phyloP scores from a whole-genome alignment of 2,888 invertebrate genomes.

The Harpalus rubripes region DNA sequence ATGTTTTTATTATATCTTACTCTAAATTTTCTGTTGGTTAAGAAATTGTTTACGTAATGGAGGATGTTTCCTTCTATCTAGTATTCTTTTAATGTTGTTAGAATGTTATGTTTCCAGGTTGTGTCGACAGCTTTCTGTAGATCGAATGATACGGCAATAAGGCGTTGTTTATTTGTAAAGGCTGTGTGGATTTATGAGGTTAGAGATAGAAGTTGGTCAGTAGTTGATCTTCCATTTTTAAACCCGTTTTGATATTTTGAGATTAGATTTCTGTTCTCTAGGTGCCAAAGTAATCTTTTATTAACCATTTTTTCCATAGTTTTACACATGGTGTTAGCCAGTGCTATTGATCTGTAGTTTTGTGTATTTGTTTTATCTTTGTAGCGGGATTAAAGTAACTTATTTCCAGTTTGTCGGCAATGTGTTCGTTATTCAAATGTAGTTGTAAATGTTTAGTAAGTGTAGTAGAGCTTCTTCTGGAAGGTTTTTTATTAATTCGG shows the following conservation, averaged over 20 bases:
- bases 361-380: conserved; percentile 20
- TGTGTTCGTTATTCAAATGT: conserved; percentile 17
- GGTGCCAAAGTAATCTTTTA: conserved; percentile 41
- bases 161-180: conserved; percentile 14
- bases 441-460: conserved; percentile 37
- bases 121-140: conserved; percentile 4
- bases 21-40: too few species aligned
- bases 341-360: conserved; percentile 17
- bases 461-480: not conserved
- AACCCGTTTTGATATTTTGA: too few species aligned
- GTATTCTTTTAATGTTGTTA: not conserved
- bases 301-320: conserved; percentile 42
- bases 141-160: conserved; percentile 24
- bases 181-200: conserved; percentile 18
- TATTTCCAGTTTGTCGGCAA: not conserved
- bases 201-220: too few species aligned
- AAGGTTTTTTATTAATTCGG: not conserved
- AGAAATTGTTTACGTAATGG: not conserved
- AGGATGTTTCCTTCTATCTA: not conserved
- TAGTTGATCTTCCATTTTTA: too few species aligned
- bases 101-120: not conserved
- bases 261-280: too few species aligned
- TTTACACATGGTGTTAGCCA: conserved; percentile 7
- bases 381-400: not conserved
- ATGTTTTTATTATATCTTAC: too few species aligned